These are phyloP conservation scores for Sebastes nivosus DNA, from an alignment of 2,797 vertebrate species.

Conservation along the genomic window DNA sequence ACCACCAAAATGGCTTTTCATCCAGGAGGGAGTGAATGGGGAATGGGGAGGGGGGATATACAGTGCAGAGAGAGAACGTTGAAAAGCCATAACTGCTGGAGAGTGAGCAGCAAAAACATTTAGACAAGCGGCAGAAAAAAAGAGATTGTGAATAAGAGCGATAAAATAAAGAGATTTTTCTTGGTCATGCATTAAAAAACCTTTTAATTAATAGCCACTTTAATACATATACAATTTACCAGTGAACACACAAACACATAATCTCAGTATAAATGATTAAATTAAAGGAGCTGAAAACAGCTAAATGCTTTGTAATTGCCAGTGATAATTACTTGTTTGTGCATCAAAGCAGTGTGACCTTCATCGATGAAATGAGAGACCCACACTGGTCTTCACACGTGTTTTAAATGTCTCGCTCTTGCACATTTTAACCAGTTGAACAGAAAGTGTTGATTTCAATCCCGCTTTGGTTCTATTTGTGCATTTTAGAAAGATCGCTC, in stretches of 20 bases:
- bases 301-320: neutral
- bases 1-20: constrained; percentile 82
- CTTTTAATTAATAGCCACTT: neutral
- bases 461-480: neutral
- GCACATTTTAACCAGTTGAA: constrained; percentile 15
- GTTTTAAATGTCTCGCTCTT: neutral
- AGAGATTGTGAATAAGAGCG: neutral
- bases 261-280: neutral
- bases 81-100: constrained; percentile 28
- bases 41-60: constrained; percentile 9
- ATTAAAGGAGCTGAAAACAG: neutral
- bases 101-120: constrained; percentile 16
- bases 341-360: constrained; percentile 11
- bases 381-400: neutral
- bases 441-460: neutral
- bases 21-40: constrained; percentile 54
- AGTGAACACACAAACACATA: neutral
- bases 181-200: neutral
- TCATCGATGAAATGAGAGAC: neutral
- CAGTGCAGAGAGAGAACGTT: constrained; percentile 18
- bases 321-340: neutral
- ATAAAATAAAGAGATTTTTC: neutral
- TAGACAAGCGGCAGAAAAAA: neutral
- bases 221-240: neutral
- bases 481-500: neutral